Evolutionary conservation across 2,113 vertebrate genomes (phyloP), one percentile per base, ranked within the genome.

Genomic region (Anguilla rostrata): DNA sequence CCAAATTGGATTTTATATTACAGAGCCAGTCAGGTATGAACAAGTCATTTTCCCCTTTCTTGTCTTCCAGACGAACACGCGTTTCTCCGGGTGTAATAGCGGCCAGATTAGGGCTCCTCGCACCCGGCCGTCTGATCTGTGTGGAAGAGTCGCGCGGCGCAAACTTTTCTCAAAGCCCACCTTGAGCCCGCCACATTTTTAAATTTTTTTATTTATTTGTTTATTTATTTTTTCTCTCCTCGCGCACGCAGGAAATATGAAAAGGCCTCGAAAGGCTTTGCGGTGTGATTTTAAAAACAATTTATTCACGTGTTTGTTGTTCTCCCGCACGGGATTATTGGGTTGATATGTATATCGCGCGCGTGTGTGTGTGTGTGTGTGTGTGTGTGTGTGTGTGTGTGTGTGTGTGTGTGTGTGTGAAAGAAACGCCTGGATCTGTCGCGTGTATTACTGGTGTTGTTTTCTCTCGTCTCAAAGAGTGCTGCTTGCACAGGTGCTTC

Each of bases 1-100:
- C 96, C 95, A 96, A 98, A 99, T 96, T 99, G 97, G 97, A 97
- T 98, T 98, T 97, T 97, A 89, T 97, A 97, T 98, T 98, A 96
- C 95, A 89, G 71, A 95, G 92, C 94, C 96, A 96, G 95, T 96
- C 97, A 97, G 97, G 97, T 97, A 97, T 95, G 96, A 95, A 97
- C 97, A 97, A 97, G 96, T 96, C 96, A 97, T 98, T 98, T 98
- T 96, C 95, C 91, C 94, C 91, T 87, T 87, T 95, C 96, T 95
- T 97, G 96, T 97, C 94, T 96, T 96, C 93, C 87, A 93, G 95
- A 93, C 90, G 92, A 95, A 92, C 49, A 86, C 92, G 94, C 93
- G 94, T 93, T 94, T 88, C 90, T 93, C 94, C 90, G 88, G 92
- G 93, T 94, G 90, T 94, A 92, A 88, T 91, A 88, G 92, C 93